Evolutionary conservation across 2,888 invertebrate species (phyloP).

Genomic region (Lithophane leautieri): DNA sequence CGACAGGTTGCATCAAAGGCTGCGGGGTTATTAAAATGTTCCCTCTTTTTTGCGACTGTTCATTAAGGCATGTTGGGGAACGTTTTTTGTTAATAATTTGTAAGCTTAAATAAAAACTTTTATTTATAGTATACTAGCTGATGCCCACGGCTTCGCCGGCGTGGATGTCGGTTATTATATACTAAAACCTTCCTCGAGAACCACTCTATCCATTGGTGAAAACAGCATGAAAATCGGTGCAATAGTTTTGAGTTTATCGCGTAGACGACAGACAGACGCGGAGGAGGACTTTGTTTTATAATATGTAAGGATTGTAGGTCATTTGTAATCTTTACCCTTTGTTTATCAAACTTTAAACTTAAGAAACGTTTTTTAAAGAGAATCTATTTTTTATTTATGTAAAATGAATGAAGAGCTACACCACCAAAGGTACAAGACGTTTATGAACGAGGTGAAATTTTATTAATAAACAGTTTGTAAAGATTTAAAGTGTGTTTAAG

Average conservation of each 20-base stretch:
- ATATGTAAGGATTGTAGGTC: no score
- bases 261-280: no score
- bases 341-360: not conserved
- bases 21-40: conserved; percentile 43
- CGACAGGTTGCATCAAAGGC: conserved; percentile 39
- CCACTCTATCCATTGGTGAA: no score
- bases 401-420: not conserved
- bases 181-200: no score
- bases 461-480: not conserved
- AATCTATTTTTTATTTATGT: not conserved
- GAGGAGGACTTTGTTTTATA: no score
- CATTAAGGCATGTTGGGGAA: not conserved
- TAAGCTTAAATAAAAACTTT: not conserved
- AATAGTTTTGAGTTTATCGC: no score
- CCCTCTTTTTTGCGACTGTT: conserved; percentile 24
- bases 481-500: not conserved
- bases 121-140: no score
- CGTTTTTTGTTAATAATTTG: not conserved
- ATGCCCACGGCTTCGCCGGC: no score
- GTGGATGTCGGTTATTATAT: no score
- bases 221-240: no score
- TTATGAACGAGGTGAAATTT: not conserved
- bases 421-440: not conserved
- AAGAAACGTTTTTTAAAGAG: no score
- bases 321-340: not conserved